Percentiles rank a stretch among this genome's conserved stretches.
Evolutionary conservation across 2,888 invertebrate species (phyloP).

Genomic region (Empis stercorea): DNA sequence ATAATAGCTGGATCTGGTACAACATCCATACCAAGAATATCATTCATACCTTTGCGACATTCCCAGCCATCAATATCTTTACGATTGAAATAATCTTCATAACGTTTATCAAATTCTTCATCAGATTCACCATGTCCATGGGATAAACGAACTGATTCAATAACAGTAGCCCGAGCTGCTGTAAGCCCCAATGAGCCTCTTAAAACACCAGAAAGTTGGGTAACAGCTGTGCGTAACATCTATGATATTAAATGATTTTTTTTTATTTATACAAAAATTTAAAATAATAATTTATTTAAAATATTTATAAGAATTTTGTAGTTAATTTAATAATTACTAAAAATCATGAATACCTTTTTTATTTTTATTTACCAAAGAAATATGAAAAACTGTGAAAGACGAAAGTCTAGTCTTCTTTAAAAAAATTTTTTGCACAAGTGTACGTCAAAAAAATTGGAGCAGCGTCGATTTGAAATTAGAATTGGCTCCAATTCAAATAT

Average conservation of each 20-base stretch:
- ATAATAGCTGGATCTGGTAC: constrained; percentile 88
- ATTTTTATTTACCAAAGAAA: too few relatives aligned
- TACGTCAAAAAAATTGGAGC: too few relatives aligned
- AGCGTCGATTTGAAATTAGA: too few relatives aligned
- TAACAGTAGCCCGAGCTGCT: constrained; percentile 22
- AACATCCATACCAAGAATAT: constrained; percentile 77
- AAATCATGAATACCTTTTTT: too few relatives aligned
- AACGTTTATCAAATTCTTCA: constrained; percentile 74
- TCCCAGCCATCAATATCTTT: constrained; percentile 91
- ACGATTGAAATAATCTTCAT: constrained; percentile 72
- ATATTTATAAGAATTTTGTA: too few relatives aligned
- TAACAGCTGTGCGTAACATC: constrained; percentile 41
- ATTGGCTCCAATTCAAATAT: too few relatives aligned
- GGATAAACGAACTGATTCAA: constrained; percentile 26
- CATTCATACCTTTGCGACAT: constrained; percentile 81
- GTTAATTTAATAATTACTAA: too few relatives aligned
- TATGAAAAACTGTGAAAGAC: too few relatives aligned
- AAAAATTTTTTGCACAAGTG: too few relatives aligned
- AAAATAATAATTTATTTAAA: too few relatives aligned
- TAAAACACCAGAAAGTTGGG: constrained; percentile 34
- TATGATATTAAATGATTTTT: constrained; percentile 13
- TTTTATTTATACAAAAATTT: too few relatives aligned
- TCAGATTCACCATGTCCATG: constrained; percentile 57
- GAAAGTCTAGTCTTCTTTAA: too few relatives aligned
- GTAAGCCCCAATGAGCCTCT: constrained; percentile 25